Evolutionary conservation across 2,113 vertebrate genomes (phyloP), one percentile per base, ranked within the genome.

Genomic region (Sciurus niger): DNA sequence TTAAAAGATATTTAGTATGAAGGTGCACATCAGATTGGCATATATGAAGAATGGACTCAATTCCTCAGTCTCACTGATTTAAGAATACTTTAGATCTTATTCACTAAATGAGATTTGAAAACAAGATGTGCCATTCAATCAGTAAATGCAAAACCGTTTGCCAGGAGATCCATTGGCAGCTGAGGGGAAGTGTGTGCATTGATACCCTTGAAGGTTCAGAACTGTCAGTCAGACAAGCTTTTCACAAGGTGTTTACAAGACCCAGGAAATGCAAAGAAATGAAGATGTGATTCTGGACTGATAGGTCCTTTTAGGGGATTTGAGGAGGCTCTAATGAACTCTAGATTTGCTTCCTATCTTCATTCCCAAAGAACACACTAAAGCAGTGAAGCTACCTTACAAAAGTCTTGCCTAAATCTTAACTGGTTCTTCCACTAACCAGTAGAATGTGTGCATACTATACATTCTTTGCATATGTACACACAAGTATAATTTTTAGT

Each of bases 181-280:
- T 43, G 82, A 63, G 9, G 68, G 70, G 24, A 13, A 58, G 4
- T n/a, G 16, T 20, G 46, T 2, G 79, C 51, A 28, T 70, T 14
- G 92, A 53, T 60, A 80, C 16, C 6, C 90, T 53, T 55, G 48
- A 67, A 6, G 77, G 46, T 37, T 58, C 40, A 65, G 34, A 78
- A 48, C 67, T 93, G n/a, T 95, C 83, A 86, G n/a, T 94, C 51
- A 93, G 20, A 70, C 9, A 65, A 55, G 53, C 72, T 48, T 60
- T 80, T 58, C 24, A 72, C 65, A 77, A 68, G 28, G 25, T 68
- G 14, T 48, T 84, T 83, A 65, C 58, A 72, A 12, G 30, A 14
- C 11, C 37, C 16, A 65, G 76, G 58, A 73, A 74, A 89, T 28
- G 24, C 51, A 46, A 32, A 58, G 30, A 85, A 65, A 79, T 28